These are phyloP conservation scores for Gambelia wislizenii DNA, from an alignment of 2,797 vertebrate species.

Conservation along the genomic window DNA sequence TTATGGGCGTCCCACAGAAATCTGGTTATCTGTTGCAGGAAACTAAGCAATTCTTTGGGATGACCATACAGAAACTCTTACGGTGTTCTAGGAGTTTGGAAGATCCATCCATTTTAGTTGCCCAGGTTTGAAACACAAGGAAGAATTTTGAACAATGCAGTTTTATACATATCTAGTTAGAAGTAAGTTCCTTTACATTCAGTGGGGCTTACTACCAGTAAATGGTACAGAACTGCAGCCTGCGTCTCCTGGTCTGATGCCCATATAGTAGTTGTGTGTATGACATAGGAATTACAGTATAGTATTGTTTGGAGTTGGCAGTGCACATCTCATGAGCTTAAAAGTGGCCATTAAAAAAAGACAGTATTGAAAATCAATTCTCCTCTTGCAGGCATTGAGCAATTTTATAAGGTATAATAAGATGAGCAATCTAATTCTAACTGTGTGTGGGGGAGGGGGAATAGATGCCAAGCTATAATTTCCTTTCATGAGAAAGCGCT, in stretches of 20 bases:
- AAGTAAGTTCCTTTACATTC: background rate
- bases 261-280: background rate
- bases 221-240: background rate
- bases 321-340: constrained; percentile 49
- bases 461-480: constrained; percentile 74
- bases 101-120: background rate
- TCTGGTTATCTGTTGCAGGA: background rate
- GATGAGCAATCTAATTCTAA: constrained; percentile 75
- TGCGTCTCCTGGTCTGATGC: constrained; percentile 25
- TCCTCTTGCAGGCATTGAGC: constrained; percentile 65
- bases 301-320: constrained; percentile 39
- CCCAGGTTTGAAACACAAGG: background rate
- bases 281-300: constrained; percentile 9
- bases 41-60: background rate
- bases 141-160: background rate
- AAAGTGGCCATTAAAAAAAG: constrained; percentile 61
- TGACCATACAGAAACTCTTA: background rate
- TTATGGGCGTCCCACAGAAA: background rate
- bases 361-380: constrained; percentile 73
- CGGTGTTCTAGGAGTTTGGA: background rate
- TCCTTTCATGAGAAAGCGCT: constrained; percentile 65
- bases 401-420: constrained; percentile 75
- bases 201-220: background rate
- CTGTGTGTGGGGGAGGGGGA: constrained; percentile 74
- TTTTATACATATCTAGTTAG: background rate